These are phyloP conservation scores for Ennomos erosarius DNA, from an alignment of 2,888 invertebrate genomes.

Conservation along the genomic window DNA sequence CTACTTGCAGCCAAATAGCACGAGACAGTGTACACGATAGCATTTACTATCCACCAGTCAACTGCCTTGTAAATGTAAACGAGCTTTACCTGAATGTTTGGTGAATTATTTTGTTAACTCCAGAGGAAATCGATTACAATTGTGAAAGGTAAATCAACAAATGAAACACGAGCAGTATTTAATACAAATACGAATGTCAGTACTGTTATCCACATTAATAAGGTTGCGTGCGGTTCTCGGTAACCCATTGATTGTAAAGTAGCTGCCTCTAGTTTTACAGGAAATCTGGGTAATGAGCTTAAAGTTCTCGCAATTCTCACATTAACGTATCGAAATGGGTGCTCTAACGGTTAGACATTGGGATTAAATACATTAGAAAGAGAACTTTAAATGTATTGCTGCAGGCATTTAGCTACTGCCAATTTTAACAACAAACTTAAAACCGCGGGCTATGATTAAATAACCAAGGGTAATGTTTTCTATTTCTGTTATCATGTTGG, in stretches of 20 bases:
- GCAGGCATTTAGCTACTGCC: no score
- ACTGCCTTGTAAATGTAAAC: conserved; percentile 45
- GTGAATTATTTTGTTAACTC: conserved; percentile 32
- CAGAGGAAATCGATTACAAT: conserved; percentile 29
- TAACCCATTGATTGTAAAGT: conserved; percentile 34
- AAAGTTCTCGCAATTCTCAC: conserved; percentile 42
- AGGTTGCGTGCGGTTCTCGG: conserved; percentile 30
- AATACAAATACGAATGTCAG: conserved; percentile 26
- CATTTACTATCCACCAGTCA: conserved; percentile 47
- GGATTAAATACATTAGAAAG: conserved; percentile 17
- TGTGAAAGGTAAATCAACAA: conserved; percentile 28
- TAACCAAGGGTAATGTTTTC: no score
- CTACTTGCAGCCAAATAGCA: conserved; percentile 44
- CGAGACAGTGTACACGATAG: conserved; percentile 45
- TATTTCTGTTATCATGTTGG: no score
- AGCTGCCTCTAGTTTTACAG: conserved; percentile 34
- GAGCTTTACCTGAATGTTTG: conserved; percentile 35
- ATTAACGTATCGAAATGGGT: conserved; percentile 38
- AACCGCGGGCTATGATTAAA: no score
- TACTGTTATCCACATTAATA: conserved; percentile 28
- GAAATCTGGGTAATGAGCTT: conserved; percentile 40
- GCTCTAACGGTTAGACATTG: conserved; percentile 31
- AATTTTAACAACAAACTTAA: no score
- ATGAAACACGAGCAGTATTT: conserved; percentile 24
- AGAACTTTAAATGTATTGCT: neutral